Percentiles rank a stretch among this genome's conserved stretches.
Conservation (phyloP, 92 coral and sea anemone species). For the Epizoanthus fatuus region DNA sequence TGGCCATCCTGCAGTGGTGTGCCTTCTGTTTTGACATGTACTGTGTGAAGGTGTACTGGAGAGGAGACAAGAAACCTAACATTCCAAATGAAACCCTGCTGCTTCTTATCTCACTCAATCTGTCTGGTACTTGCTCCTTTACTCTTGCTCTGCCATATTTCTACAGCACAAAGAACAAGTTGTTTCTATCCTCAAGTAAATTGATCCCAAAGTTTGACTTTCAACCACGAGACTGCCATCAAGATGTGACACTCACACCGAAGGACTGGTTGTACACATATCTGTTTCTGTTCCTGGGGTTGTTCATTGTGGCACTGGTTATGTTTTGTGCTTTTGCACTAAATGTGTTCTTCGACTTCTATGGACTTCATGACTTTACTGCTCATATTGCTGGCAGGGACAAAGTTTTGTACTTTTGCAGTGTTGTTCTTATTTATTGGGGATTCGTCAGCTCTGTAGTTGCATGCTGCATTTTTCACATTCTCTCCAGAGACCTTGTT, state of each 20-base stretch:
- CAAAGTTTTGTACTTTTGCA: constrained; percentile 44
- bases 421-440: constrained; percentile 56
- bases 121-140: constrained; percentile 67
- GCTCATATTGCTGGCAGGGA: constrained; percentile 52
- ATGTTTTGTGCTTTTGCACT: constrained; percentile 55
- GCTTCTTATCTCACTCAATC: constrained; percentile 54
- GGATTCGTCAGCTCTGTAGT: constrained; percentile 64
- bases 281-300: constrained; percentile 55
- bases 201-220: constrained; percentile 65
- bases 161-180: constrained; percentile 53
- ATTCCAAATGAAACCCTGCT: constrained; percentile 71
- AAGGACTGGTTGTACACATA: constrained; percentile 68
- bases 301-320: constrained; percentile 53
- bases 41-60: constrained; percentile 63
- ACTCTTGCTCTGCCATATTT: constrained; percentile 67
- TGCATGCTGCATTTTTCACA: constrained; percentile 71
- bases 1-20: constrained; percentile 56
- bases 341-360: constrained; percentile 67
- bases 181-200: constrained; percentile 52
- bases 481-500: constrained; percentile 66
- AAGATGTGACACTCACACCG: constrained; percentile 49
- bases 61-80: constrained; percentile 52
- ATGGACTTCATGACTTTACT: constrained; percentile 66
- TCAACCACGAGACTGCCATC: constrained; percentile 56
- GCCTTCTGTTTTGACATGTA: constrained; percentile 68